These are phyloP conservation scores for Pempheris klunzingeri DNA, from an alignment of 2,797 vertebrate genomes.

Conservation along the genomic window DNA sequence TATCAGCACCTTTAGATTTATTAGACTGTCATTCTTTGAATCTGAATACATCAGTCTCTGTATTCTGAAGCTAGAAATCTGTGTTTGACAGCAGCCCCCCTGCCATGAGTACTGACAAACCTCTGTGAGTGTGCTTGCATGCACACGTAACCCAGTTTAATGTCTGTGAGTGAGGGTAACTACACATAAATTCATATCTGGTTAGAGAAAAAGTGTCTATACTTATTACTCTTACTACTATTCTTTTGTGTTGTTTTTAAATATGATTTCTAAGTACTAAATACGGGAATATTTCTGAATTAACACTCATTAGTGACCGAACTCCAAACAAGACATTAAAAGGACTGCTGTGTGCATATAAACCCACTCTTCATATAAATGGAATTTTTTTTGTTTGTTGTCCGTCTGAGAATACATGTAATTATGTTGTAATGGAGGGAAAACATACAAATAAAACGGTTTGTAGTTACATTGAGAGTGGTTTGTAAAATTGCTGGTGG, in stretches of 20 bases:
- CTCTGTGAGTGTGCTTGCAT: conserved; percentile 5
- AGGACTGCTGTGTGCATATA: conserved; percentile 4
- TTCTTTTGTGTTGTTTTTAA: not conserved
- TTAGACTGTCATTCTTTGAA: too few relatives aligned
- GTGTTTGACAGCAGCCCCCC: not conserved
- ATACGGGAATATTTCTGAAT: not conserved
- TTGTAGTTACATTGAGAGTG: conserved; percentile 10
- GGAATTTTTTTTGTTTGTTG: not conserved
- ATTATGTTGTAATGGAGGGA: conserved; percentile 6
- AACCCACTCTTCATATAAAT: not conserved
- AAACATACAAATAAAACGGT: conserved; percentile 17
- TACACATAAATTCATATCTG: not conserved
- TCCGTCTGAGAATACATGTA: not conserved
- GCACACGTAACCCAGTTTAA: not conserved
- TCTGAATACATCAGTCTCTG: not conserved
- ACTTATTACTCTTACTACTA: not conserved
- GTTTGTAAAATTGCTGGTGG: conserved; percentile 19
- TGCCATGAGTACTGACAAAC: not conserved
- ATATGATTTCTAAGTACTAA: not conserved
- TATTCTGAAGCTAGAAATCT: not conserved
- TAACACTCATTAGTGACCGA: not conserved
- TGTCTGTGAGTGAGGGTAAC: not conserved
- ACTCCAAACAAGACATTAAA: not conserved
- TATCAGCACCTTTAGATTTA: not conserved
- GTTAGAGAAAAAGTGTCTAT: not conserved